Evolutionary conservation across 2,888 invertebrate species (phyloP).

Genomic region (Troglohyphantes excavatus): DNA sequence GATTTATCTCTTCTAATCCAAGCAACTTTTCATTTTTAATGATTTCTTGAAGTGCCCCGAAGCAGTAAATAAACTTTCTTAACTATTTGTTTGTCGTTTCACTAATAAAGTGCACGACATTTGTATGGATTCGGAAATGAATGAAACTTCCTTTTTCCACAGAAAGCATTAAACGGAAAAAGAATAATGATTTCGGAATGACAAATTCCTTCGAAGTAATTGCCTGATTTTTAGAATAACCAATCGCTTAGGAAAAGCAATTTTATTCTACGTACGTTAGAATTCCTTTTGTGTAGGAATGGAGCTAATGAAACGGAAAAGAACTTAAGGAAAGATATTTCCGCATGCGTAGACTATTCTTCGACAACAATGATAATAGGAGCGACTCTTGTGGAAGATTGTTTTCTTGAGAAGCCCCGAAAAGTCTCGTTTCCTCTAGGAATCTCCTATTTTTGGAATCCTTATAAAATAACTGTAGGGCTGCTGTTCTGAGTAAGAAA

Average conservation of each 20-base stretch:
- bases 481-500: too few species aligned
- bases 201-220: neutral
- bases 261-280: neutral
- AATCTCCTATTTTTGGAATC: neutral
- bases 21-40: too few species aligned
- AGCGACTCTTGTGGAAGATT: neutral
- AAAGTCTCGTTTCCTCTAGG: neutral
- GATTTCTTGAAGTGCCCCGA: too few species aligned
- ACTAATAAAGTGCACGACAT: too few species aligned
- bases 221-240: neutral
- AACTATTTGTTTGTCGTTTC: too few species aligned
- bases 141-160: neutral
- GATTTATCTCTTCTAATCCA: too few species aligned
- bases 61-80: too few species aligned
- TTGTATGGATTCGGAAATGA: neutral
- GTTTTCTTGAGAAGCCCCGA: neutral
- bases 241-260: too few species aligned
- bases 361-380: neutral
- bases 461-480: neutral
- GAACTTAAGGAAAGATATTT: neutral
- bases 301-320: slow-evolving; percentile 13
- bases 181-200: neutral
- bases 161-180: neutral
- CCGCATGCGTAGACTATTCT: slow-evolving; percentile 1
- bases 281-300: neutral